phyloP scores from a whole-genome alignment of 2,113 vertebrate genomes.

The Agapornis roseicollis region DNA sequence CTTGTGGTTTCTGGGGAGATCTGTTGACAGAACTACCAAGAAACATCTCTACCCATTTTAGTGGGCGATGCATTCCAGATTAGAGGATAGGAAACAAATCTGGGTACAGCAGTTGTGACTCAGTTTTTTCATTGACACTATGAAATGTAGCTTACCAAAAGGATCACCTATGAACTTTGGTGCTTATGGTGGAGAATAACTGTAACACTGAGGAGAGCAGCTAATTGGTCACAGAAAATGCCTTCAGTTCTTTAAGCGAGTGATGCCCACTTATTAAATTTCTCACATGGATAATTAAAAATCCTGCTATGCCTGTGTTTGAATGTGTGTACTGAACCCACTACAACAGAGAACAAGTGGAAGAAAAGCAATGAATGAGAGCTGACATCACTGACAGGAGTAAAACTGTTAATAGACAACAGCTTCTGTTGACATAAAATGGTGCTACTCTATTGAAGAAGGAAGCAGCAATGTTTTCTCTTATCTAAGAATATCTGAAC shows the following conservation, averaged over 20 bases:
- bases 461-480: not conserved
- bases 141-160: not conserved
- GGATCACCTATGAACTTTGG: not conserved
- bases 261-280: not conserved
- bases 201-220: not conserved
- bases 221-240: not conserved
- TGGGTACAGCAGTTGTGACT: not conserved
- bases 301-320: not conserved
- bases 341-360: not conserved
- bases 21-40: not conserved
- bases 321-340: not conserved
- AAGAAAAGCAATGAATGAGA: not conserved
- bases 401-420: not conserved
- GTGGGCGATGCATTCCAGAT: not conserved
- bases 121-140: not conserved
- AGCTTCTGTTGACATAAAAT: not conserved
- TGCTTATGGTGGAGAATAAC: not conserved
- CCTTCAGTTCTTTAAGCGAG: not conserved
- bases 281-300: not conserved
- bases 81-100: not conserved
- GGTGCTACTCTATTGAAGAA: not conserved
- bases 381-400: not conserved
- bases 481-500: not conserved
- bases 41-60: not conserved
- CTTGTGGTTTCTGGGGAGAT: not conserved